Base-by-base conservation (phyloP, 2,797 vertebrate species). In the Sciurus vulgaris region DNA sequence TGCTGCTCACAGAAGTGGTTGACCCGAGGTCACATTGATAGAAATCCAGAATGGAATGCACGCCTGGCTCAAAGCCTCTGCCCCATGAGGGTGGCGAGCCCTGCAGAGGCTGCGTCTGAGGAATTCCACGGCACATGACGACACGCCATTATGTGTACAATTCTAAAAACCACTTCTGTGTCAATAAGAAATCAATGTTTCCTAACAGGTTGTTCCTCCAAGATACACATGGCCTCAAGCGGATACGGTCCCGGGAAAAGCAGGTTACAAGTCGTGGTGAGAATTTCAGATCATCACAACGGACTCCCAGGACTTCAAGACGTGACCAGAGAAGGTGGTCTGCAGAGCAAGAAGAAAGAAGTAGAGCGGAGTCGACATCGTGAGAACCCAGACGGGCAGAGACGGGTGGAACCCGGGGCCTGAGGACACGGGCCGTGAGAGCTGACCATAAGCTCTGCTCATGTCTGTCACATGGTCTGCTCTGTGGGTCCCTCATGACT, bases 61-160 rank as follows among this genome's bases (percentile, higher is more conserved):
- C 7, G 33, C 73, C 44, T 11, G 7, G 44, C 14, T 38, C 0
- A 38, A 22, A 30, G 22, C 17, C 51, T 13, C 30, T n/a, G 11
- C 20, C 22, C 51, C 49, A 51, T 20, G 20, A 24, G 38, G 6
- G 7, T 63, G 4, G 33, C 4, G 18, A 63, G 33, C 5, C 11
- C 17, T 0, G 9, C 0, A 11, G 15, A 83, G n/a, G 59, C 1
- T 2, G 17, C 49, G 8, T 0, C 2, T 2, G 33, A 1, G 1
- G 47, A 41, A 15, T 59, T 41, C 30, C 28, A 8, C 18, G 83
- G 26, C 65, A 69, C 14, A 2, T 0, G 30, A 33, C 24, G 20
- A 18, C 10, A 20, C 2, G 24, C 6, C 24, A 41, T 12, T 5
- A 51, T 26, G 18, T 35, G 9, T 20, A n/a, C 33, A 41, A 54